Evolutionary conservation across 2,888 invertebrate genomes (phyloP), one percentile per base, ranked within the genome.

Genomic region (Tiphia femorata): DNA sequence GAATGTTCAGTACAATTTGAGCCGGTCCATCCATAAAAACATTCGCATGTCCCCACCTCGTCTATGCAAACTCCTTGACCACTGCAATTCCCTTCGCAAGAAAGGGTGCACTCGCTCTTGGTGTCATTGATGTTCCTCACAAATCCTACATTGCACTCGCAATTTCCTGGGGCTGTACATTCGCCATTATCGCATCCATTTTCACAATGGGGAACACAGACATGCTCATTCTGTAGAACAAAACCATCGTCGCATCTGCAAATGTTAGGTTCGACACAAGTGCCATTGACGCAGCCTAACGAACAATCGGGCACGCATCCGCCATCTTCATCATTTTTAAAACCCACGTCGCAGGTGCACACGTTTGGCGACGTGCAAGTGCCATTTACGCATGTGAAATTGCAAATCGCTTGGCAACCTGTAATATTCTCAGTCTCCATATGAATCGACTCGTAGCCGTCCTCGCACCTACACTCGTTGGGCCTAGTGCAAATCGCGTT

Each of bases 351-450:
- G 58, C 81, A 82, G 6, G 51, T 54, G 52, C 83, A 83, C 2
- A 56, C 44, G 40, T 79, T 62, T 6, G 81, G 79, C 19, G 61
- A 69, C 5, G 66, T 51, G 58, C 82, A 84, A 3, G 72, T 74
- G 0, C 88, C 89, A 56, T 81, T 65, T 3, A 86, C 86, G 50
- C 89, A 90, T 51, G 72, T 64, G 0, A 73, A 56, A 0, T 88
- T 86, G 67, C 92, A 93, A 63, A 87, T 82, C 0, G 90, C 87
- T 4, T 86, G 70, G 63, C 90, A 89, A 46, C 87, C 85, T 73
- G 8, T 69, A 1, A 47, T 14, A 2, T 56, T 50, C 16, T 56
- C 63, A 38, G 80, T 81, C 0, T 70, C 67, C 0, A 10, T 5
- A 3, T 0, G 29, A 7, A 16, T 7, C 14, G 8, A 17, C 8